phyloP scores from a whole-genome alignment of 2,113 vertebrate species.

The Silurus glanis region DNA sequence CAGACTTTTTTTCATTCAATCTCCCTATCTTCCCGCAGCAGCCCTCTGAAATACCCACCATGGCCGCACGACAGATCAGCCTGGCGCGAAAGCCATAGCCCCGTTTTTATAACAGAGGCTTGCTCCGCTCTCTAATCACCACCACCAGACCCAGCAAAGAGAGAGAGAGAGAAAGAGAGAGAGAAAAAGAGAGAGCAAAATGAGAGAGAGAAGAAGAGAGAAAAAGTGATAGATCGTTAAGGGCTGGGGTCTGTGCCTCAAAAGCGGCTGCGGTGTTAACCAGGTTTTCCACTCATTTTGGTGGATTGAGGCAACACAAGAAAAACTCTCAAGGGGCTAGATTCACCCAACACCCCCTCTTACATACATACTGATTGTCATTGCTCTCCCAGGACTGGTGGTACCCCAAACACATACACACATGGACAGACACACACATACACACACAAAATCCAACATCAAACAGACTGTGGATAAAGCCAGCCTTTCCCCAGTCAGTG shows the following conservation, averaged over 20 bases:
- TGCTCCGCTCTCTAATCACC: slow-evolving; percentile 48
- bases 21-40: slow-evolving; percentile 71
- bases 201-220: slow-evolving; percentile 15
- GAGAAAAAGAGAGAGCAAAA: slow-evolving; percentile 19
- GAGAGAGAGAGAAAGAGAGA: slow-evolving; percentile 35
- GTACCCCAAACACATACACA: slow-evolving; percentile 33
- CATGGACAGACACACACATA: slow-evolving; percentile 19
- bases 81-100: slow-evolving; percentile 55
- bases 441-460: slow-evolving; percentile 49
- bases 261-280: slow-evolving; percentile 58
- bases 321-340: slow-evolving; percentile 44
- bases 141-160: slow-evolving; percentile 36
- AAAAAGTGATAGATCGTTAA: slow-evolving; percentile 46
- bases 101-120: slow-evolving; percentile 43
- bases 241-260: slow-evolving; percentile 55
- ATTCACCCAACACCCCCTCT: slow-evolving; percentile 54
- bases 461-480: slow-evolving; percentile 56
- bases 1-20: slow-evolving; percentile 66
- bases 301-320: slow-evolving; percentile 51
- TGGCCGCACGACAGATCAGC: slow-evolving; percentile 64
- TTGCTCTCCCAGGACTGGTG: slow-evolving; percentile 49
- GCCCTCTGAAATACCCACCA: slow-evolving; percentile 68
- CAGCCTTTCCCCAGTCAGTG: slow-evolving; percentile 54
- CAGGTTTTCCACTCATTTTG: slow-evolving; percentile 52
- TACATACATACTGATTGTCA: slow-evolving; percentile 51